Evolutionary conservation across 2,888 invertebrate genomes (phyloP).

Genomic region (Tachina lurida): DNA sequence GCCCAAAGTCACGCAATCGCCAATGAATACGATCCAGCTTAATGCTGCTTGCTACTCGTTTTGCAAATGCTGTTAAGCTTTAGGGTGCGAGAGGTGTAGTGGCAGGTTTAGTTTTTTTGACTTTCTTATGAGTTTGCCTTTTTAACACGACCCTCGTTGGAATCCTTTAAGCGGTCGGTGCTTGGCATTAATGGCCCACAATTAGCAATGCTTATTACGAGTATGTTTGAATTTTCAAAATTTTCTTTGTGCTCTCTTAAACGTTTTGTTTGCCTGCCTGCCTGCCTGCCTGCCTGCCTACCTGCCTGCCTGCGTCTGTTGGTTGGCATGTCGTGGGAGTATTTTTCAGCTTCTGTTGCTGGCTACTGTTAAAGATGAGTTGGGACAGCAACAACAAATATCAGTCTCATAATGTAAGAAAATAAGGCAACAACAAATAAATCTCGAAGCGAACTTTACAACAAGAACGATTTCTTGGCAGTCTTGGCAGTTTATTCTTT

Average conservation of each 20-base stretch:
- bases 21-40: conserved; percentile 38
- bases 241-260: conserved; percentile 33
- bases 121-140: neutral
- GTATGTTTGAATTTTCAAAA: conserved; percentile 40
- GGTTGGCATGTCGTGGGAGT: conserved; percentile 77
- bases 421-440: conserved; percentile 33
- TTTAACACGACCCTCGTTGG: neutral
- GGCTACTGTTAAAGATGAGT: conserved; percentile 59
- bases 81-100: neutral
- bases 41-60: neutral
- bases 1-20: conserved; percentile 76
- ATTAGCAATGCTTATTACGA: conserved; percentile 70
- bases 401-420: conserved; percentile 23
- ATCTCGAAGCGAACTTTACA: conserved; percentile 13
- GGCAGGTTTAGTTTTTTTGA: too few relatives aligned
- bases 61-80: neutral
- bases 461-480: conserved; percentile 20
- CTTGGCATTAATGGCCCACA: conserved; percentile 51
- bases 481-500: conserved; percentile 17
- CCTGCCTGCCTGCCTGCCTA: neutral
- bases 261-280: conserved; percentile 9
- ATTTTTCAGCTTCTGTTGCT: conserved; percentile 60
- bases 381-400: conserved; percentile 4
- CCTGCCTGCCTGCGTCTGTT: conserved; percentile 8
- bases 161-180: conserved; percentile 16